Conservation (phyloP, 2,113 vertebrate species). For the Cebus imitator region DNA sequence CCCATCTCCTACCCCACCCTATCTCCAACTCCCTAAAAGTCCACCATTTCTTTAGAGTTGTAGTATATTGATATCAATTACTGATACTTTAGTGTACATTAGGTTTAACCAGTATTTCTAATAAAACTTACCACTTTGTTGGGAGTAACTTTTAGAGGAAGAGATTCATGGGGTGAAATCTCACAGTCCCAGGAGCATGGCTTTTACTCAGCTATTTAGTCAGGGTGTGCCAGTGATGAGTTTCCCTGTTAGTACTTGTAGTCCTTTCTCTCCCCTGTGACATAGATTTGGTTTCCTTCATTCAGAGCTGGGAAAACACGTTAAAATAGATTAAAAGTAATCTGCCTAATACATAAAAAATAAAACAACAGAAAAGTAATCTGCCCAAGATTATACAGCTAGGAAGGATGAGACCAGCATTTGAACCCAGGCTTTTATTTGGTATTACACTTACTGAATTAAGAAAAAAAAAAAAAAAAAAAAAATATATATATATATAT, state of each 20-base stretch:
- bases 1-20: neutral
- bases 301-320: neutral
- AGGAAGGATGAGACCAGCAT: neutral
- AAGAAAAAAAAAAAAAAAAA: neutral
- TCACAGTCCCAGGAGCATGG: neutral
- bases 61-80: neutral
- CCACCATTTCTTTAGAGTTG: neutral
- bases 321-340: neutral
- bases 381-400: neutral
- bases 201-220: neutral
- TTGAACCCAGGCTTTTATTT: neutral
- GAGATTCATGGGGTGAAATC: neutral
- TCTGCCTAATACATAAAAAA: neutral
- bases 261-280: neutral
- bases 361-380: neutral
- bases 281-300: neutral
- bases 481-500: neutral
- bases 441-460: neutral
- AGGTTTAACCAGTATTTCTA: neutral
- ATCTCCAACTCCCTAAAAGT: neutral
- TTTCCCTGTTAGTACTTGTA: neutral
- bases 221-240: fast-evolving
- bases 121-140: neutral
- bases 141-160: neutral
- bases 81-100: neutral